Conservation (phyloP, 2,888 invertebrate species). For the Cephus pulcher region DNA sequence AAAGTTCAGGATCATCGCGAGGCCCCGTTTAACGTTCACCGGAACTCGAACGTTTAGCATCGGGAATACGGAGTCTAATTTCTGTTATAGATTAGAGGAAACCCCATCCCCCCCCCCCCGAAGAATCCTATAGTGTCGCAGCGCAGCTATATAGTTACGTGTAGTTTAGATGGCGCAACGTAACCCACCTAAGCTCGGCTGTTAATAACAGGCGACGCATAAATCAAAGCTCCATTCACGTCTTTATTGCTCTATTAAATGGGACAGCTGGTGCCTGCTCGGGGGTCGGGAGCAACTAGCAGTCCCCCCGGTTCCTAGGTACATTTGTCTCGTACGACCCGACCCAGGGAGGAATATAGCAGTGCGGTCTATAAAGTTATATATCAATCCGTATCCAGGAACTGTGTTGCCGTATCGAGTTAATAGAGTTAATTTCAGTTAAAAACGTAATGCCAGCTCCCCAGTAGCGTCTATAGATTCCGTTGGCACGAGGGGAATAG, state of each 20-base stretch:
- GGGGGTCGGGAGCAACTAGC: constrained; percentile 14
- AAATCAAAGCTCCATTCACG: constrained; percentile 64
- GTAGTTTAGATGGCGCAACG: not conserved
- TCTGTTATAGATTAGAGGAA: not conserved
- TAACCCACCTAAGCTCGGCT: constrained; percentile 46
- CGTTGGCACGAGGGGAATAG: not conserved
- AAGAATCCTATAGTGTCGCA: not conserved
- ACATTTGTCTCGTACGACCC: constrained; percentile 24
- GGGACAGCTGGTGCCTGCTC: constrained; percentile 61
- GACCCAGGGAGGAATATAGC: constrained; percentile 17
- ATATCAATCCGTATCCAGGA: constrained; percentile 38
- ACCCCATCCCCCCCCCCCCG: no score
- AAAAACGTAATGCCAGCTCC: constrained; percentile 1
- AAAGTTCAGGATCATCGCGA: not conserved
- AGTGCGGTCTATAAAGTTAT: constrained; percentile 44
- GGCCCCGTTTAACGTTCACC: not conserved
- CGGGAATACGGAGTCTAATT: not conserved
- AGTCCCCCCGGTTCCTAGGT: constrained; percentile 10
- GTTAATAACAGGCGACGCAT: constrained; percentile 62
- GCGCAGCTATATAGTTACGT: not conserved
- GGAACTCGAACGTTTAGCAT: not conserved
- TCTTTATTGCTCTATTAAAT: constrained; percentile 66
- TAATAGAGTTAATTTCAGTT: constrained; percentile 51
- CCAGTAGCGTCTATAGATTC: not conserved
- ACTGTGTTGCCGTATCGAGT: constrained; percentile 34